Evolutionary conservation across 1,140 invertebrate genomes (phyloP).

Genomic region (Littorina saxatilis): DNA sequence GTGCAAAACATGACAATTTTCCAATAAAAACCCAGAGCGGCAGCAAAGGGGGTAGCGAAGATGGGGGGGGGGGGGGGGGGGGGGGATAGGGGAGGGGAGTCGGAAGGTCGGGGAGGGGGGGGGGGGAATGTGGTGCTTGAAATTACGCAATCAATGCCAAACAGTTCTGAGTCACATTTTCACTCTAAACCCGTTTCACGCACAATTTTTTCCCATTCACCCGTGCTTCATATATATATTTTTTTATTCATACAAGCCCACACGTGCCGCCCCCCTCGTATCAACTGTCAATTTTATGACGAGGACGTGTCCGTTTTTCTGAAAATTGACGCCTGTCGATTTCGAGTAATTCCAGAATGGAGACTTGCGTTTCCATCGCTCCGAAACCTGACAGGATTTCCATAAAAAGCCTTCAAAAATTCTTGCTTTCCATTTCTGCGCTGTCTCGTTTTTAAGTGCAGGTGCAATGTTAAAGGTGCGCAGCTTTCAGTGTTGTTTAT

Average conservation of each 20-base stretch:
- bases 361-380: too few species aligned
- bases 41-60: not conserved
- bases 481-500: too few species aligned
- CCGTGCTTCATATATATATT: too few species aligned
- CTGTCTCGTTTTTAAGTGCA: too few species aligned
- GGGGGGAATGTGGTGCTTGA: not conserved
- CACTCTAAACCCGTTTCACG: not conserved
- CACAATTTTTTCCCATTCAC: not conserved
- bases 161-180: not conserved
- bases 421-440: not conserved
- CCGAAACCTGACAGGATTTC: not conserved
- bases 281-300: too few species aligned
- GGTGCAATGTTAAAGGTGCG: too few species aligned
- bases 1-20: not conserved
- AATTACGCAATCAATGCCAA: not conserved
- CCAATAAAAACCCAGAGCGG: not conserved
- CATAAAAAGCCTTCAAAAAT: not conserved
- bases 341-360: too few species aligned
- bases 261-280: too few species aligned
- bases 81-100: not conserved
- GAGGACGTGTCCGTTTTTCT: too few species aligned
- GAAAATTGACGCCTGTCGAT: too few species aligned
- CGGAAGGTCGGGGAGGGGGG: not conserved
- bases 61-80: not conserved
- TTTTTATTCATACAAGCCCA: too few species aligned